Percentiles rank a stretch among this genome's conserved stretches.
Conservation (phyloP, 2,888 invertebrate genomes). For the Nasonia oneida region DNA sequence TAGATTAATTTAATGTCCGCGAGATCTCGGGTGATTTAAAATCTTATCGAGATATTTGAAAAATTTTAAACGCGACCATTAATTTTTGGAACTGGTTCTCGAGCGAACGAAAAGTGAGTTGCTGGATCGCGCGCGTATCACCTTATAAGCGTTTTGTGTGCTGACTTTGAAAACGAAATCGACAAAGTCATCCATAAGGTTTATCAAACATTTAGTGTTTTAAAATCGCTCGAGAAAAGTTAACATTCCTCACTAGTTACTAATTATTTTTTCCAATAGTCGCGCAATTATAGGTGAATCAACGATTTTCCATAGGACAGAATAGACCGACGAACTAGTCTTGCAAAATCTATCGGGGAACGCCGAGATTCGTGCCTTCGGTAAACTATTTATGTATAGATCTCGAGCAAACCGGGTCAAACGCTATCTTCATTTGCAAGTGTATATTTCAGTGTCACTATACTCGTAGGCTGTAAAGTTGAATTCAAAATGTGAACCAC, state of each 20-base stretch:
- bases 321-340: background rate
- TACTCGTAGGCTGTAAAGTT: constrained; percentile 9
- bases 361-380: constrained; percentile 47
- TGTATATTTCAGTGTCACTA: constrained; percentile 14
- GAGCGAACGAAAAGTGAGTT: background rate
- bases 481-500: constrained; percentile 18
- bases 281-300: too few relatives aligned
- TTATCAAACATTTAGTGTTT: background rate
- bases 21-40: background rate
- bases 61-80: background rate
- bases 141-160: background rate
- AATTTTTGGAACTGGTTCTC: background rate
- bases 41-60: background rate
- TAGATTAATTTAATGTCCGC: background rate
- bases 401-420: constrained; percentile 57
- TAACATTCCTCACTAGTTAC: background rate
- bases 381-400: constrained; percentile 57
- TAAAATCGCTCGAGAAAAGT: background rate
- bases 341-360: constrained; percentile 36
- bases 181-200: background rate
- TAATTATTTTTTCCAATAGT: background rate
- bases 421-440: constrained; percentile 57
- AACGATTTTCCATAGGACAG: background rate
- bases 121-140: background rate
- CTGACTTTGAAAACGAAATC: background rate